Base-by-base conservation (phyloP, 1,140 invertebrate genomes). In the Drosophila ironensis region DNA sequence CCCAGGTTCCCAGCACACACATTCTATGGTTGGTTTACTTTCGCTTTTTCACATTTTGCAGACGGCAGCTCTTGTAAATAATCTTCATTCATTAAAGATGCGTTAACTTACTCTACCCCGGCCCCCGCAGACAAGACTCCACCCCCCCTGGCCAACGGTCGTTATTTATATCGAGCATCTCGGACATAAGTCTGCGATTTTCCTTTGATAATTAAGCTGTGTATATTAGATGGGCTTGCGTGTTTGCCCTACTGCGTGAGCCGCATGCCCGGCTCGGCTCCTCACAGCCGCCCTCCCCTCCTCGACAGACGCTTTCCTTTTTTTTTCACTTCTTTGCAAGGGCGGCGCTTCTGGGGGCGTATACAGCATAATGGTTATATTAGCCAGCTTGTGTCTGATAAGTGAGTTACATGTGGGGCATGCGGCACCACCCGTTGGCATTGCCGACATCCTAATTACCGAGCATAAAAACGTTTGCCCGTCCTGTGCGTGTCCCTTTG, bases 201-300 rank as follows among this genome's bases (percentile, higher is more conserved):
- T 48, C 53, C 45, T 70, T 70, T 70, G 64, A 70, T 70, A 70
- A 70, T 70, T 70, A 70, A 70, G 66, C 59, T 70, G 66, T 70
- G 66, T 70, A 70, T 66, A 70, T 70, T 70, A 70, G 66, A 47
- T 59, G 42, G 11, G 52, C 38, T 70, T 70, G 64, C 66, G 66
- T 70, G 66, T 70, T 57, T 69, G 42, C 45, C 66, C 25, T 28
- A 48, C 66, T 70, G 66, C 66, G 66, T 70, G 66, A 28, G 44
- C 44, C 9, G 12, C 38, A 24, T 28, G 46, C 42, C 9, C 19
- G 35, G 16, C 12, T 52, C 56, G 24, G 3, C 35, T 22, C 20
- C 11, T 19, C 20, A 19, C 16, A 11, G 7, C 28, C 24, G 11
- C 28, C 17, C 7, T 45, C 41, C 12, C 17, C 27, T 5, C n/a